Evolutionary conservation across 2,113 vertebrate genomes (phyloP).

Genomic region (Daubentonia madagascariensis): DNA sequence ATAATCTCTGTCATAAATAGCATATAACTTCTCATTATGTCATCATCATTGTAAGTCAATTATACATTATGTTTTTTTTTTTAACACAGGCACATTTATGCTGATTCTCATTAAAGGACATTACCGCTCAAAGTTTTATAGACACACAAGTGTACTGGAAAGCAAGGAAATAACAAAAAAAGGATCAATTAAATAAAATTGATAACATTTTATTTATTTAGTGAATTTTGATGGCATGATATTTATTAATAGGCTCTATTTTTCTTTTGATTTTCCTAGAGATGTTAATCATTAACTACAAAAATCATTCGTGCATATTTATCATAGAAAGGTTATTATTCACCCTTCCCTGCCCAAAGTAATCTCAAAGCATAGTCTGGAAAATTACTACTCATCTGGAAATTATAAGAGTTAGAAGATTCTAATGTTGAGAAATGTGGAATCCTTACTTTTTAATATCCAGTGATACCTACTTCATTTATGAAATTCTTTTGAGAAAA

Average conservation of each 20-base stretch:
- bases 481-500: conserved; percentile 28
- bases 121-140: not conserved
- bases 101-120: not conserved
- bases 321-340: not conserved
- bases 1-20: not conserved
- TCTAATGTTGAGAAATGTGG: not conserved
- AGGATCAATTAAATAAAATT: not conserved
- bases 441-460: not conserved
- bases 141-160: not conserved
- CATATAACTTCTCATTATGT: not conserved
- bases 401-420: not conserved
- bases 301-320: not conserved
- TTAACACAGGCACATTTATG: not conserved
- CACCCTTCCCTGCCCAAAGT: not conserved
- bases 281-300: not conserved
- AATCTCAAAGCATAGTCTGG: not conserved
- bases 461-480: not conserved
- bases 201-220: not conserved
- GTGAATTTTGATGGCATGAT: not conserved
- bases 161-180: not conserved
- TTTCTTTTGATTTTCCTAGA: not conserved
- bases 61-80: not conserved
- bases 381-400: conserved; percentile 19
- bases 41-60: not conserved
- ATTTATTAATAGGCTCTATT: not conserved